Percentiles rank a stretch among this genome's conserved stretches.
Conservation (phyloP, 2,113 vertebrate genomes). For the Myrmecophaga tridactyla region DNA sequence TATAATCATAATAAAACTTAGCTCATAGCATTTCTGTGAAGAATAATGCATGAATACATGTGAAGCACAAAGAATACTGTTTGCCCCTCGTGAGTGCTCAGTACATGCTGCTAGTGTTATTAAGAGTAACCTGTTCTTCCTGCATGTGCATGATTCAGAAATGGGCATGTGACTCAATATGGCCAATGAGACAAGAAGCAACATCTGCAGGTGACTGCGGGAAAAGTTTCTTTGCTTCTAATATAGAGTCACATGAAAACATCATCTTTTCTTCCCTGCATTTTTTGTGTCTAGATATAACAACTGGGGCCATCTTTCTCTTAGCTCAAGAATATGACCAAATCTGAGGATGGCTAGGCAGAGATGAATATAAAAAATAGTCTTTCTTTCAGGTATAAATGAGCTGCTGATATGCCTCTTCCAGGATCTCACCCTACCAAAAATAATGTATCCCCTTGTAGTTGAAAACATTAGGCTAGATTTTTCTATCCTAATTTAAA, state of each 20-base stretch:
- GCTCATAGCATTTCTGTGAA: not conserved
- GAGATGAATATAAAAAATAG: not conserved
- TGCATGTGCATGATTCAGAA: not conserved
- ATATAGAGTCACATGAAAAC: not conserved
- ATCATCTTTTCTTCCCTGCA: not conserved
- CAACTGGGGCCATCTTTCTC: not conserved
- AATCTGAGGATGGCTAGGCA: not conserved
- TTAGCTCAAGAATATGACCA: not conserved
- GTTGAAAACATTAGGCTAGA: not conserved
- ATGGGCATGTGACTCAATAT: not conserved
- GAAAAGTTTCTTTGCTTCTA: not conserved
- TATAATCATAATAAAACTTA: not conserved
- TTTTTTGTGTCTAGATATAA: not conserved
- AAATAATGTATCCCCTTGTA: not conserved
- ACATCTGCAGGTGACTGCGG: not conserved
- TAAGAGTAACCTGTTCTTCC: not conserved
- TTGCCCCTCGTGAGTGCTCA: not conserved
- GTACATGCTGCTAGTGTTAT: not conserved
- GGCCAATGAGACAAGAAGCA: not conserved
- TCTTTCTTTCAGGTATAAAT: not conserved
- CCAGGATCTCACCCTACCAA: not conserved
- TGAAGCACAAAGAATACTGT: not conserved
- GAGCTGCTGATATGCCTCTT: not conserved
- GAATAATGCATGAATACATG: not conserved
- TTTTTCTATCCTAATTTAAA: not conserved